These are phyloP conservation scores for Atta colombica DNA, from an alignment of 1,140 invertebrate genomes.

Conservation along the genomic window DNA sequence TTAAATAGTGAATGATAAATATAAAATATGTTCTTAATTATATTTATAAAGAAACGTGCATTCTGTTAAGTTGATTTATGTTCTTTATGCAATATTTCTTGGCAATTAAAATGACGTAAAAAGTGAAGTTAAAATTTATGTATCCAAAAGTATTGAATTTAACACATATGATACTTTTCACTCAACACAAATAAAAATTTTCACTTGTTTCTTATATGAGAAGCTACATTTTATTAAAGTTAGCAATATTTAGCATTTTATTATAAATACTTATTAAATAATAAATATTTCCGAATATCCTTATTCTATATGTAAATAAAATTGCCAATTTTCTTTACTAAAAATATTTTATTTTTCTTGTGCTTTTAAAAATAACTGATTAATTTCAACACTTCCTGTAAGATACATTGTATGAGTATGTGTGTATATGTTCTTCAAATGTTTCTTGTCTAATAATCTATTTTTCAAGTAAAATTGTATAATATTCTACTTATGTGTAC, in stretches of 20 bases:
- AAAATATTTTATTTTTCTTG: no score
- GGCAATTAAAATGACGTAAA: no score
- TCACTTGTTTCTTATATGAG: neutral
- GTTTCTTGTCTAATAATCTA: neutral
- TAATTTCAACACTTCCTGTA: neutral
- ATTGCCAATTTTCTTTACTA: no score
- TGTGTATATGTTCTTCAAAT: neutral
- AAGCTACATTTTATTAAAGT: neutral
- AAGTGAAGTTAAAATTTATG: neutral
- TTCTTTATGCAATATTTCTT: no score
- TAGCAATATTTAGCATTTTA: neutral
- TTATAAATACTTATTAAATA: no score
- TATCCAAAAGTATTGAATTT: neutral
- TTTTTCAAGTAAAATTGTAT: neutral
- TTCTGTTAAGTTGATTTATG: neutral
- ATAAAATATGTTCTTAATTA: no score
- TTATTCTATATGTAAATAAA: no score
- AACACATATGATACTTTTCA: neutral
- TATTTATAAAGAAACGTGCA: neutral
- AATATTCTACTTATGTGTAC: neutral
- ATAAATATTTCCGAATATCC: no score
- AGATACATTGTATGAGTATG: neutral
- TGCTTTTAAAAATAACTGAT: no score
- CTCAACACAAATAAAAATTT: neutral
- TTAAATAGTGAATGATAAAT: no score